These are phyloP conservation scores for Geotrypetes seraphini DNA, from an alignment of 2,797 vertebrate species.

Conservation along the genomic window DNA sequence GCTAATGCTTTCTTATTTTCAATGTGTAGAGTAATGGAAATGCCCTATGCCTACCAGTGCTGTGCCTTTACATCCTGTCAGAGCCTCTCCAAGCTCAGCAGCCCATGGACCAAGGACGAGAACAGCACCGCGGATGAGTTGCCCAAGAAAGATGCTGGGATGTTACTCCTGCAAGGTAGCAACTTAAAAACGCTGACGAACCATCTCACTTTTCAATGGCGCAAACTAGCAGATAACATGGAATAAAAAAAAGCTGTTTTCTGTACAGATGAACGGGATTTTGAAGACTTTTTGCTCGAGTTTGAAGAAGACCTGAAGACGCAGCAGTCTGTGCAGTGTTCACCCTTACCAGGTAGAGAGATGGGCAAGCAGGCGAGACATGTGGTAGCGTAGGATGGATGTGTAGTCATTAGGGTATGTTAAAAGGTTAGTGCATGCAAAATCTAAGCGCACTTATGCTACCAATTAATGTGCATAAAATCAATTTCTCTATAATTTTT, in stretches of 20 bases:
- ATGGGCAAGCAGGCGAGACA: too few species aligned
- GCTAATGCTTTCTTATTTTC: too few species aligned
- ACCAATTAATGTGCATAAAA: too few species aligned
- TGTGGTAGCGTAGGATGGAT: too few species aligned
- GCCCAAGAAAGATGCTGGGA: slow-evolving; percentile 49
- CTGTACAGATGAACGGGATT: slow-evolving; percentile 67
- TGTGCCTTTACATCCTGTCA: slow-evolving; percentile 80
- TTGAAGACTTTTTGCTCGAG: slow-evolving; percentile 77
- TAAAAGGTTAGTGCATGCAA: too few species aligned
- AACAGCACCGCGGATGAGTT: slow-evolving; percentile 53
- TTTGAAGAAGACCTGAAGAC: slow-evolving; percentile 76
- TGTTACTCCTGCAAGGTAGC: slow-evolving; percentile 68
- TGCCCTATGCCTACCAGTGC: slow-evolving; percentile 89
- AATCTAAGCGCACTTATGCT: too few species aligned
- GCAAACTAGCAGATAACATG: too few species aligned
- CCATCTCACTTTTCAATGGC: too few species aligned
- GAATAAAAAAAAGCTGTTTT: background rate
- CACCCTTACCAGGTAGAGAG: slow-evolving; percentile 76
- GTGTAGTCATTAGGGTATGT: too few species aligned
- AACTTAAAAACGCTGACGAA: too few species aligned
- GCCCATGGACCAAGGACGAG: slow-evolving; percentile 65
- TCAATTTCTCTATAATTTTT: too few species aligned
- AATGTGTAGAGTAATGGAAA: slow-evolving; percentile 73
- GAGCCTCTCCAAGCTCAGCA: slow-evolving; percentile 48
- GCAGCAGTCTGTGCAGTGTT: slow-evolving; percentile 73